A percentile compares a stretch with the other conserved stretches of the same genome.
Conservation (phyloP, 2,797 vertebrate species). For the Fringilla coelebs region DNA sequence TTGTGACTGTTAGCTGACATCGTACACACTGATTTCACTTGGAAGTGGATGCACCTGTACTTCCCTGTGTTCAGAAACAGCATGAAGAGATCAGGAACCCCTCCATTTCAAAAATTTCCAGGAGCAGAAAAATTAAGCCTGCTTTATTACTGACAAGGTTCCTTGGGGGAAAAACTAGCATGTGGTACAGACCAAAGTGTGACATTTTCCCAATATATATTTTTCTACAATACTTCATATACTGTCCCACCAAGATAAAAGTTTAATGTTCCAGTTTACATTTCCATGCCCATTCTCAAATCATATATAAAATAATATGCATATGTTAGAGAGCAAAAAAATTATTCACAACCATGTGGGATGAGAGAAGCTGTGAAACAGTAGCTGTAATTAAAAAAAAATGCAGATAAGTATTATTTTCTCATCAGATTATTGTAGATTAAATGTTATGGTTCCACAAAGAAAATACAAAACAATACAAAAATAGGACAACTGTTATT, state of each 20-base stretch:
- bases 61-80: not conserved
- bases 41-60: not conserved
- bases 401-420: not conserved
- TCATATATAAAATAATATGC: not conserved
- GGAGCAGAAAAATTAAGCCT: not conserved
- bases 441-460: not conserved
- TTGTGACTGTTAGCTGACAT: not conserved
- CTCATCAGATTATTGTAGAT: not conserved
- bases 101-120: not conserved
- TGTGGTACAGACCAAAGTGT: not conserved
- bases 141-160: not conserved
- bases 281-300: not conserved
- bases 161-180: not conserved
- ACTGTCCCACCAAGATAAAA: not conserved
- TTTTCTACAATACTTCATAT: not conserved
- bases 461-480: not conserved
- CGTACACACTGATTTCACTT: fast-evolving
- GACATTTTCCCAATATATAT: not conserved
- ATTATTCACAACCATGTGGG: not conserved
- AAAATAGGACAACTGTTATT: not conserved
- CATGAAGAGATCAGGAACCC: not conserved
- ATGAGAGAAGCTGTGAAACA: not conserved
- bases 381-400: not conserved
- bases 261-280: not conserved
- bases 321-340: not conserved